Base-by-base conservation (phyloP, 2,113 vertebrate species). In the Phalacrocorax brasilianus region DNA sequence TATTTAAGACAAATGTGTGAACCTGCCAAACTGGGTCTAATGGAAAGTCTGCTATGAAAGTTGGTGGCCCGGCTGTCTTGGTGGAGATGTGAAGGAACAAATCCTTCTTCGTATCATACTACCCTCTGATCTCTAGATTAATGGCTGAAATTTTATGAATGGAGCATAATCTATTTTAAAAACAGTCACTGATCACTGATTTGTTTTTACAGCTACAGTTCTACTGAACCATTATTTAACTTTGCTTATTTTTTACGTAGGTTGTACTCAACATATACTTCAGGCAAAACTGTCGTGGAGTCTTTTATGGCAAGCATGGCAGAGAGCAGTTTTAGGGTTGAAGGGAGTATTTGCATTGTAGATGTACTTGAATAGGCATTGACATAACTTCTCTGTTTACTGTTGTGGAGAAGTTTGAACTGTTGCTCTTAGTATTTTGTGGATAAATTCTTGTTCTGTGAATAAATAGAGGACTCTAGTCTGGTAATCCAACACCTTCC, bases 401-500 rank as follows among this genome's bases (percentile, higher is more conserved):
- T 90, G 71, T 56, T 93, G 47, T 73, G 67, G 62, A 92, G 81
- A 75, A 75, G 56, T 71, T 88, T 84, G 53, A 76, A 49, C 52
- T 89, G 49, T 84, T 95, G 33, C 68, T 93, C 16, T 70, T 71
- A 67, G 33, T 68, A 42, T 85, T 95, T 91, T 85, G 71, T 73
- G 83, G 83, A 78, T 85, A 93, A 93, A 91, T 92, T 38, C 67
- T 94, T 93, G 50, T 94, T 95, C 73, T 93, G 56, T 92, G 88
- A 91, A 52, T 81, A 91, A 79, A 65, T 80, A 89, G 89, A 80
- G 61, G 32, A 55, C 70, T 67, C 62, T 32, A 74, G 79, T 84
- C 65, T 88, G 52, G 71, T 79, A 93, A 70, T 73, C 47, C 56
- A 93, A 66, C 62, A 58, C 85, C 63, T 91, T 94, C 27, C 59